These are phyloP conservation scores for Ia io DNA, from an alignment of 2,113 vertebrate genomes.

Conservation along the genomic window DNA sequence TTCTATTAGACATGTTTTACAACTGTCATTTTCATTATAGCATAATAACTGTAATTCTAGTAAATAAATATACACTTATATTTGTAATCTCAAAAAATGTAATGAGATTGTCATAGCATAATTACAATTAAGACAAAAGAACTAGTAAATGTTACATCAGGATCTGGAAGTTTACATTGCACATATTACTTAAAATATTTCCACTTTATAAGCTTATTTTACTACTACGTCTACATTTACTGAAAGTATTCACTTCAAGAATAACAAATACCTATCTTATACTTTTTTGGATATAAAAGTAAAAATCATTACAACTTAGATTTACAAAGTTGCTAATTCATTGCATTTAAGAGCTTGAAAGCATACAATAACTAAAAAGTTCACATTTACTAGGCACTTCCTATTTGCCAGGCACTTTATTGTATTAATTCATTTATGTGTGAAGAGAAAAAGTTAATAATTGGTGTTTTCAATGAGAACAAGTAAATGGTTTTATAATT, in stretches of 20 bases:
- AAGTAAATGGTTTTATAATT: constrained; percentile 24
- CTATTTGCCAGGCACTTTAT: neutral
- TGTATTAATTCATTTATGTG: constrained; percentile 3
- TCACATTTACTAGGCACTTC: constrained; percentile 16
- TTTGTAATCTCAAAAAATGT: neutral
- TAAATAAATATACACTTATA: neutral
- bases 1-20: neutral
- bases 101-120: neutral
- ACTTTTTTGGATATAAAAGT: neutral
- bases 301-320: neutral
- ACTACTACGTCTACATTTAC: neutral
- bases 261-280: neutral
- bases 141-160: neutral
- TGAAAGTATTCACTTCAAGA: neutral
- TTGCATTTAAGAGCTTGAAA: constrained; percentile 27
- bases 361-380: neutral
- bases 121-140: neutral
- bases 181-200: neutral
- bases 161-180: neutral
- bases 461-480: neutral
- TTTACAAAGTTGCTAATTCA: neutral
- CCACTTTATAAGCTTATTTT: neutral
- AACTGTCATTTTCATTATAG: neutral
- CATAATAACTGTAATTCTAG: neutral
- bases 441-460: neutral